Evolutionary conservation across 1,140 invertebrate species (phyloP).

Genomic region (Psilanteris sp.): DNA sequence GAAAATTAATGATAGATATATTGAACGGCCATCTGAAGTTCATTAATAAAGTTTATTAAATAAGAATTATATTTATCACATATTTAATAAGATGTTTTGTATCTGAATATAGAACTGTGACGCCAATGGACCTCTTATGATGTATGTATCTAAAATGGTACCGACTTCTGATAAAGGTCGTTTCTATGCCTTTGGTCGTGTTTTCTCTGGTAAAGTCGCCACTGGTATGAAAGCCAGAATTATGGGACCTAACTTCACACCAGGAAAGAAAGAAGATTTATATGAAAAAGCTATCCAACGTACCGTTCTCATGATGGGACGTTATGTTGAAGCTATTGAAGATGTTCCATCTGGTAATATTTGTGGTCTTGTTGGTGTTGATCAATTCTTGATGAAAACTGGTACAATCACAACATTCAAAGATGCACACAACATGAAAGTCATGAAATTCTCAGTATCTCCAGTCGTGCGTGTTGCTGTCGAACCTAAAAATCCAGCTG

Average conservation of each 20-base stretch:
- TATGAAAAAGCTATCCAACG: conserved; percentile 99
- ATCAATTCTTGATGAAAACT: conserved; percentile 99
- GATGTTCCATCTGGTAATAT: conserved; percentile 99
- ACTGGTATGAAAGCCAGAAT: conserved; percentile 98
- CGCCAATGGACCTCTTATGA: conserved; percentile 98
- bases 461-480: conserved; percentile 99
- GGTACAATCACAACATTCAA: conserved; percentile 99
- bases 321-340: conserved; percentile 99
- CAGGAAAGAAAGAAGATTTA: conserved; percentile 99
- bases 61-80: neutral
- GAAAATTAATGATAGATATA: conserved; percentile 70
- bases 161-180: conserved; percentile 99
- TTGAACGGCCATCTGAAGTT: conserved; percentile 72
- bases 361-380: conserved; percentile 99
- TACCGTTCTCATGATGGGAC: conserved; percentile 99
- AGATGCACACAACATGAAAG: conserved; percentile 99
- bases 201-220: conserved; percentile 97
- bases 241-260: conserved; percentile 98
- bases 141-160: conserved; percentile 99
- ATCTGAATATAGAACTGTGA: conserved; percentile 88
- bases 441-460: conserved; percentile 99
- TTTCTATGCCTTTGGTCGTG: conserved; percentile 99
- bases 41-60: too few species aligned
- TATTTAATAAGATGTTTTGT: conserved; percentile 15
- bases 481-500: conserved; percentile 99